Base-by-base conservation (phyloP, 64 coral and sea anemone species). In the Stylophora pistillata region DNA sequence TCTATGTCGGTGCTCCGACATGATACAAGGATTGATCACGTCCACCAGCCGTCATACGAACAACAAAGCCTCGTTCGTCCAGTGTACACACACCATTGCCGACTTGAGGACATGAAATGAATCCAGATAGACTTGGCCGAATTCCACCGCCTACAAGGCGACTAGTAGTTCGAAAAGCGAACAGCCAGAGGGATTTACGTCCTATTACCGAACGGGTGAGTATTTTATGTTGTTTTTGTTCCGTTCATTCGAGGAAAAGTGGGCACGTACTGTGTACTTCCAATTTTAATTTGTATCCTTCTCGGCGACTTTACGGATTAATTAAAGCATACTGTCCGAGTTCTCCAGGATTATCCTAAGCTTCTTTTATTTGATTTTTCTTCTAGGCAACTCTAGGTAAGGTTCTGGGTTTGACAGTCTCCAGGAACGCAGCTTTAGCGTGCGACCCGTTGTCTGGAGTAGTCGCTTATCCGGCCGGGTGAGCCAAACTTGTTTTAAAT, bases 381-480 rank as follows among this genome's bases (percentile, higher is more conserved):
- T 61, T 77, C 29, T 86, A 98, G 96, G 89, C 94, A 32, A 85
- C 94, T 14, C 92, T 99, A 12, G 93, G 93, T 52, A 99, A 99
- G 88, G 97, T 99, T 41, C 88, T 99, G 64, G 97, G 97, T 28
- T 33, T 99, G 47, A 99, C 93, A 26, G 74, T 89, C 1, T 87
- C 90, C 18, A 89, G 87, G 71, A 99, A 95, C 90, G 90, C 97
- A 0, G 80, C 82, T 15, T 72, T 99, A 18, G 88, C 97, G 2
- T 99, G 97, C 57, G 92, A 95, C 73, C 93, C 97, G 0, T 76
- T 90, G 30, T 87, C 71, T 68, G 97, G 97, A 73, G 47, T 95
- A 18, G 84, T 95, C 28, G 97, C 97, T 1, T 99, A 93, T 73
- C 93, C 97, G 4, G 97, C 97, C 7, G 97, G 97, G 97, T 99